phyloP scores from a whole-genome alignment of 2,797 vertebrate genomes.

The Phataginus tricuspis region DNA sequence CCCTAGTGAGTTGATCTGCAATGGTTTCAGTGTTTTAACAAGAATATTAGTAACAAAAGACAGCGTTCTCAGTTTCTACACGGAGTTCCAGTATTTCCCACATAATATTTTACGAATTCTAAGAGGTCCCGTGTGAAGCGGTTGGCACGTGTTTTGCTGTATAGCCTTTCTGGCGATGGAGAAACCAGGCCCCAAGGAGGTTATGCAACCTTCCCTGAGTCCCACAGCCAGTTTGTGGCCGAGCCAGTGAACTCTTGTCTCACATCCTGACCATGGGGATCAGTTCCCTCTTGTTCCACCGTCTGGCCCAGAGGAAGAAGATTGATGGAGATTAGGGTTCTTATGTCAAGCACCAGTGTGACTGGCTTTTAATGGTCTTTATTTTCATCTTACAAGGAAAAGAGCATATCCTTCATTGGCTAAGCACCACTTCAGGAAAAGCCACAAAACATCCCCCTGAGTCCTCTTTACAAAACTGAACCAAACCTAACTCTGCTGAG shows the following conservation, averaged over 20 bases:
- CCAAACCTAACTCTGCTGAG: conserved; percentile 42
- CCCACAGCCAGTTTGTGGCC: not conserved
- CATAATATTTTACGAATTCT: conserved; percentile 1
- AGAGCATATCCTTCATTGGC: conserved; percentile 38
- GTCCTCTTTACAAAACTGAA: conserved; percentile 60
- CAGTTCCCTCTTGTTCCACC: not conserved
- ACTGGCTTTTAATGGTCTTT: conserved; percentile 74
- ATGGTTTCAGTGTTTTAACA: not conserved
- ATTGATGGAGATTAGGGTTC: conserved; percentile 62
- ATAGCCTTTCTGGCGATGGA: conserved; percentile 32
- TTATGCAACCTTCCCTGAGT: conserved; percentile 50
- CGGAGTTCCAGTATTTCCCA: not conserved
- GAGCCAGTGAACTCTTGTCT: conserved; percentile 25
- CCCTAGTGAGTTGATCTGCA: not conserved
- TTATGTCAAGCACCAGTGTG: conserved; percentile 10
- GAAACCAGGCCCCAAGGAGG: conserved; percentile 4
- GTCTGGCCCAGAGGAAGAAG: conserved; percentile 37
- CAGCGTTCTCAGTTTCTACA: not conserved
- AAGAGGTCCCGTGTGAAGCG: not conserved
- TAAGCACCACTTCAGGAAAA: conserved; percentile 65
- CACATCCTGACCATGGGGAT: not conserved
- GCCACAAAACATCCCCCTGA: conserved; percentile 53
- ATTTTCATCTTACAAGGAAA: conserved; percentile 69
- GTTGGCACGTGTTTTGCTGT: not conserved
- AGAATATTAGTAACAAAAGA: conserved; percentile 21